Conservation (phyloP, 2,797 vertebrate species). For the Botia kubotai region DNA sequence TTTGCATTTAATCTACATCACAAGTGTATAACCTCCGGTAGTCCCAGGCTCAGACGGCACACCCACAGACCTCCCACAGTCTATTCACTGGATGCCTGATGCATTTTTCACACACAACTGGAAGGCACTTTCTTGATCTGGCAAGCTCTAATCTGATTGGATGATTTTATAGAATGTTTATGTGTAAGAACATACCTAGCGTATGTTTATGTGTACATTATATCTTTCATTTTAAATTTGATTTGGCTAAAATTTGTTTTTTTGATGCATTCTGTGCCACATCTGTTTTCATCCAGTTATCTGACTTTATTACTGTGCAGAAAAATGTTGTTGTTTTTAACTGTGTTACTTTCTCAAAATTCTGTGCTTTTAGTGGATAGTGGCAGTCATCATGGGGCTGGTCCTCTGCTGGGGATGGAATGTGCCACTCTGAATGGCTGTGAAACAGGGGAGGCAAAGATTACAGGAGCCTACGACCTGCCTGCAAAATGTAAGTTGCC, state of each 20-base stretch:
- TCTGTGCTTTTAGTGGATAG: slow-evolving; percentile 82
- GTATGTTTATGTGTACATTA: too few relatives aligned
- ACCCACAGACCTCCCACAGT: slow-evolving; percentile 1
- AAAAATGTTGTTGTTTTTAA: neutral
- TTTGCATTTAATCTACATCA: slow-evolving; percentile 26
- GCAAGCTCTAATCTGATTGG: neutral
- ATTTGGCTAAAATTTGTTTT: neutral
- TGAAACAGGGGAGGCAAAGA: slow-evolving; percentile 87
- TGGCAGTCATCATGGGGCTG: slow-evolving; percentile 86
- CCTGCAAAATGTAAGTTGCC: slow-evolving; percentile 86
- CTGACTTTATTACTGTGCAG: slow-evolving; percentile 1
- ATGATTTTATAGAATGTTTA: neutral
- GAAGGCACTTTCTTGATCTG: neutral
- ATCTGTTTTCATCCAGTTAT: neutral
- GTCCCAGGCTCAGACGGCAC: slow-evolving; percentile 2
- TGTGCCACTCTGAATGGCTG: slow-evolving; percentile 85
- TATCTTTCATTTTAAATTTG: neutral
- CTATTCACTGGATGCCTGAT: neutral
- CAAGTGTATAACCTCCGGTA: slow-evolving; percentile 8
- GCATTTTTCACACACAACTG: neutral
- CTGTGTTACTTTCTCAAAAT: neutral
- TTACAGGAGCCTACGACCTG: slow-evolving; percentile 86
- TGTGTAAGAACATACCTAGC: too few relatives aligned
- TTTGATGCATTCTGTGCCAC: neutral
- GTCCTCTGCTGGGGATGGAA: slow-evolving; percentile 85